Base-by-base conservation (phyloP, 2,888 invertebrate species). In the Dynastes hyllus region DNA sequence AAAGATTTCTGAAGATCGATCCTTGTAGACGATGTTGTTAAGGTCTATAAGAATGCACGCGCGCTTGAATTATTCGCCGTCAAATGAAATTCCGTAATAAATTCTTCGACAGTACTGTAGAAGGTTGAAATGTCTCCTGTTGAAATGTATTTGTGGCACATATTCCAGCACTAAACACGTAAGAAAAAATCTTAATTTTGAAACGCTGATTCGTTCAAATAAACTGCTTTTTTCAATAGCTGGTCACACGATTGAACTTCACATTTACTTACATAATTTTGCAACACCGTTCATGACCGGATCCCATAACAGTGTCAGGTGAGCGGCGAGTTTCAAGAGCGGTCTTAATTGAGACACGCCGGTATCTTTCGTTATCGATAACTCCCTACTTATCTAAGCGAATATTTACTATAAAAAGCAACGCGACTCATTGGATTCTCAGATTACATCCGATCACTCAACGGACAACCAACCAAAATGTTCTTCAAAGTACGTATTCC, bases 331-430 rank as follows among this genome's bases (percentile, higher is more conserved):
- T 55, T 55, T 32, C 55, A 71, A 37, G 71, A 32, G 55, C 37
- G n/a, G 32, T 40, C 16, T 58, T 11, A 45, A 75, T 75, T 45
- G 37, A 13, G 61, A 40, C 13, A 22, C 22, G 61, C 13, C 50
- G 9, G 27, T 8, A 1, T 58, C 13, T 58, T 27, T 13, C 32
- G 6, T 1, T n/a, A 40, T 13, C 13, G 13, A 45, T 45, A 37
- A 29, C 61, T 61, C 32, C 73, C 55, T 61, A 85, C 88, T 11
- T 37, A 16, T 2, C 2, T 13, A 13, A 6, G 13, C 29, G 27
- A 53, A 51, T 29, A 29, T 51, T 5, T 13, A 51, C 22, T 69
- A 69, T 69, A 69, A 69, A 69, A 51, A 61, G 22, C 13, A 8
- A 27, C 11, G 22, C 13, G 4, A 29, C n/a, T 5, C 2, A 29